A percentile compares a stretch with the other conserved stretches of the same genome.
These are phyloP conservation scores for Pituophis catenifer DNA, from an alignment of 2,113 vertebrate genomes.

Conservation along the genomic window DNA sequence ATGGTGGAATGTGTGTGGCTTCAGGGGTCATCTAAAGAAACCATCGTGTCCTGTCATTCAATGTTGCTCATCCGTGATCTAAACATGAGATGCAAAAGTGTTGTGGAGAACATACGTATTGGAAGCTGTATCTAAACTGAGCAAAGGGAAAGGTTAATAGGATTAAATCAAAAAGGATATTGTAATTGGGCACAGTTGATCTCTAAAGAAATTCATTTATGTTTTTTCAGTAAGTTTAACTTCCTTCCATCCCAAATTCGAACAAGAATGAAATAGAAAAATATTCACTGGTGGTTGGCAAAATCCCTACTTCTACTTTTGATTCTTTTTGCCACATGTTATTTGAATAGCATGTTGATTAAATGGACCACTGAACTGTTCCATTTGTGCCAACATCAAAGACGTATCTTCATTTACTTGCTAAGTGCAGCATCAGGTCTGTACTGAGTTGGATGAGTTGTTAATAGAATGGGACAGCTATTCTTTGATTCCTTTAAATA, in stretches of 20 bases:
- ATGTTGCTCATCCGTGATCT: background rate
- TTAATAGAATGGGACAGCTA: background rate
- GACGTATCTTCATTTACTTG: background rate
- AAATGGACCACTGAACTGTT: background rate
- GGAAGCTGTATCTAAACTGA: background rate
- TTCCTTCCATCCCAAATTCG: background rate
- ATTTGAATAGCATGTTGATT: background rate
- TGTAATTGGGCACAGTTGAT: background rate
- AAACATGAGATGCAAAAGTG: background rate
- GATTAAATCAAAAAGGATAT: background rate
- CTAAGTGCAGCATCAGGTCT: background rate
- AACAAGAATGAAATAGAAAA: conserved; percentile 12
- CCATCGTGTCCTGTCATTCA: background rate
- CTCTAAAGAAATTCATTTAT: conserved; percentile 6
- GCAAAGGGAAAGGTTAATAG: background rate
- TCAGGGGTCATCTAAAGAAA: background rate
- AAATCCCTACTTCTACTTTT: background rate
- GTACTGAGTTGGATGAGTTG: background rate
- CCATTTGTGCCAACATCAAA: background rate
- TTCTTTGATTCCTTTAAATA: background rate
- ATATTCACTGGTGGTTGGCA: background rate
- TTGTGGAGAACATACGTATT: background rate
- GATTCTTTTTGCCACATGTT: background rate
- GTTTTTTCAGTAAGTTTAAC: background rate
- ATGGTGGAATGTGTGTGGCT: background rate